Percentiles rank a stretch among this genome's conserved stretches.
phyloP scores from a whole-genome alignment of 2,113 vertebrate species.

The Cebidichthys violaceus region DNA sequence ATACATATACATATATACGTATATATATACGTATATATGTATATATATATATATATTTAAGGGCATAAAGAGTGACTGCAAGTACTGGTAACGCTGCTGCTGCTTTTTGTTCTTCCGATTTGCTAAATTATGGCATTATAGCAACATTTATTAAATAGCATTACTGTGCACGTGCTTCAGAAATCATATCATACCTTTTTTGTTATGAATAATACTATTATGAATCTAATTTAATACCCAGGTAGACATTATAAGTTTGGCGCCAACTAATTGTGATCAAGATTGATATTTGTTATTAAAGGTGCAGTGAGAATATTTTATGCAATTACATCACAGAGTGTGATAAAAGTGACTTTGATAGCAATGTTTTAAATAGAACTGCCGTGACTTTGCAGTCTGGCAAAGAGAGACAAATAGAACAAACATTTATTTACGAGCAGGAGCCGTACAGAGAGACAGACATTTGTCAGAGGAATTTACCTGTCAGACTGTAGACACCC shows the following conservation, averaged over 20 bases:
- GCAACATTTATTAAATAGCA: neutral
- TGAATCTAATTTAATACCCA: neutral
- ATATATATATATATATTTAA: neutral
- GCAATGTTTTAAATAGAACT: conserved; percentile 3
- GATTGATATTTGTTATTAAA: neutral
- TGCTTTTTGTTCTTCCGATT: neutral
- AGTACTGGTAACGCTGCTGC: neutral
- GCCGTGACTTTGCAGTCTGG: conserved; percentile 21
- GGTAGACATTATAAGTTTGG: neutral
- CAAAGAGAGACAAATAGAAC: conserved; percentile 19
- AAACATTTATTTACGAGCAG: conserved; percentile 22
- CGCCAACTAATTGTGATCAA: neutral
- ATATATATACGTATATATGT: neutral
- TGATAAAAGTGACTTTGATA: neutral
- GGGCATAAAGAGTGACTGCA: neutral
- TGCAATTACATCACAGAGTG: neutral
- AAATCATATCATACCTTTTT: neutral
- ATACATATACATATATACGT: neutral
- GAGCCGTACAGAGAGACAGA: conserved; percentile 42
- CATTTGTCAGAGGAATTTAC: conserved; percentile 71
- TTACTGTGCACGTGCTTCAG: neutral
- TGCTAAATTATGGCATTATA: neutral
- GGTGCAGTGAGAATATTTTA: neutral
- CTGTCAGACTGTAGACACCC: conserved; percentile 70
- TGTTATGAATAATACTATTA: neutral